Evolutionary conservation across 2,797 vertebrate genomes (phyloP).

Genomic region (Benthosema pterotum): DNA sequence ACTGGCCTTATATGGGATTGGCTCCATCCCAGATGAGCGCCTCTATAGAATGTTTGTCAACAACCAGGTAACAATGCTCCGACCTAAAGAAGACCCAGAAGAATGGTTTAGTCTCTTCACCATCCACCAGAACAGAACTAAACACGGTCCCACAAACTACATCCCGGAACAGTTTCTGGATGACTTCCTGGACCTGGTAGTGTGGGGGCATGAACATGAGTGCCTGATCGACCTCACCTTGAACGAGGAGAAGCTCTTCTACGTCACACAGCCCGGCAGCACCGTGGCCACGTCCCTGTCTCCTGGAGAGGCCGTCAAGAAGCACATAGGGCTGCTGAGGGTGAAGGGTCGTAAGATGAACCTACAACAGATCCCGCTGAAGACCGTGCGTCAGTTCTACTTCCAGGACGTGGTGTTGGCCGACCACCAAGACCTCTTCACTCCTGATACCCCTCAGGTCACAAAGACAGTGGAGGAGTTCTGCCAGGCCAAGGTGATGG

Average conservation of each 20-base stretch:
- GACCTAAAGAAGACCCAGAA: slow-evolving; percentile 92
- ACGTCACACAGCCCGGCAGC: slow-evolving; percentile 95
- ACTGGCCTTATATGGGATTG: slow-evolving; percentile 93
- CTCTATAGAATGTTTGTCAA: slow-evolving; percentile 97
- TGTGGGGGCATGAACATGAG: slow-evolving; percentile 98
- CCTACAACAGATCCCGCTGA: slow-evolving; percentile 90
- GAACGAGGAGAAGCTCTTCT: slow-evolving; percentile 94
- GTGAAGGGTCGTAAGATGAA: slow-evolving; percentile 94
- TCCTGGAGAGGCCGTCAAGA: slow-evolving; percentile 91
- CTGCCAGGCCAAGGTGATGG: slow-evolving; percentile 91
- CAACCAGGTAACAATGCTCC: slow-evolving; percentile 95
- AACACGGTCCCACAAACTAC: slow-evolving; percentile 94
- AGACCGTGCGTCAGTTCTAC: slow-evolving; percentile 90
- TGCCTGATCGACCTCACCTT: slow-evolving; percentile 89
- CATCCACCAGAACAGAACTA: slow-evolving; percentile 98
- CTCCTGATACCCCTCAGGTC: slow-evolving; percentile 89
- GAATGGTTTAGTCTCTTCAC: slow-evolving; percentile 97
- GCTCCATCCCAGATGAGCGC: slow-evolving; percentile 96
- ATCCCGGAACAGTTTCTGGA: slow-evolving; percentile 98
- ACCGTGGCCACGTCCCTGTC: slow-evolving; percentile 95
- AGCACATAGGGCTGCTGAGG: slow-evolving; percentile 94
- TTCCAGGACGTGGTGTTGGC: slow-evolving; percentile 91
- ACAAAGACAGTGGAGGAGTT: slow-evolving; percentile 88
- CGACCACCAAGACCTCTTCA: slow-evolving; percentile 87
- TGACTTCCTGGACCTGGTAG: slow-evolving; percentile 93